phyloP scores from a whole-genome alignment of 2,113 vertebrate species.

The Lagenorhynchus albirostris region DNA sequence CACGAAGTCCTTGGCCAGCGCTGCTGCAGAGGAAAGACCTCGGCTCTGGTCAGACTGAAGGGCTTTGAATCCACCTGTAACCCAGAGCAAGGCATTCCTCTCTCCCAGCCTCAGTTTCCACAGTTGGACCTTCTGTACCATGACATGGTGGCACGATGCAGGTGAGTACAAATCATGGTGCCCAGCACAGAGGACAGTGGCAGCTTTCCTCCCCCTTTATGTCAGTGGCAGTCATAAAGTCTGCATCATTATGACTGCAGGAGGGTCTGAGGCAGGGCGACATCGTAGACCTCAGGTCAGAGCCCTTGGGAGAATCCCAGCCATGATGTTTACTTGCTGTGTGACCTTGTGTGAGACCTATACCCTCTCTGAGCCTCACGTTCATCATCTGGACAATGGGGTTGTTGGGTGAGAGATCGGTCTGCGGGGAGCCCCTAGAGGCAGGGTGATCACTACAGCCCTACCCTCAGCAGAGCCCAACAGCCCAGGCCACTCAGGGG shows the following conservation, averaged over 20 bases:
- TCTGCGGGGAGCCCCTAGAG: not conserved
- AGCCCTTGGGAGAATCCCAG: not conserved
- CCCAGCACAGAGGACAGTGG: accelerated
- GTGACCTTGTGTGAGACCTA: not conserved
- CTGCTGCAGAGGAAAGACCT: not conserved
- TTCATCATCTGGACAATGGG: not conserved
- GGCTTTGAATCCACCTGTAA: not conserved
- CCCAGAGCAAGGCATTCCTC: not conserved
- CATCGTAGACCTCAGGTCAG: not conserved
- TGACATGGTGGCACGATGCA: not conserved
- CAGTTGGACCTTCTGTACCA: not conserved
- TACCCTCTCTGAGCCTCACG: not conserved
- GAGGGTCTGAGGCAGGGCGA: not conserved
- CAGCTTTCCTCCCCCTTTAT: not conserved
- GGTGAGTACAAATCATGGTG: too few relatives aligned
- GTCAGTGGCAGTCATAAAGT: too few relatives aligned
- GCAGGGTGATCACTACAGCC: not conserved
- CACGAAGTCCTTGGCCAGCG: not conserved
- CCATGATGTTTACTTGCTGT: not conserved
- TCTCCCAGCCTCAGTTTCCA: not conserved
- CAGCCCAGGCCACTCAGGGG: not conserved
- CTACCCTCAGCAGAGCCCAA: not conserved
- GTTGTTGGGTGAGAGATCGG: not conserved
- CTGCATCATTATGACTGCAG: not conserved
- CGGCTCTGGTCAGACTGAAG: not conserved